Evolutionary conservation across 2,888 invertebrate species (phyloP), one percentile per base, ranked within the genome.

Genomic region (Matsumyia berberina): DNA sequence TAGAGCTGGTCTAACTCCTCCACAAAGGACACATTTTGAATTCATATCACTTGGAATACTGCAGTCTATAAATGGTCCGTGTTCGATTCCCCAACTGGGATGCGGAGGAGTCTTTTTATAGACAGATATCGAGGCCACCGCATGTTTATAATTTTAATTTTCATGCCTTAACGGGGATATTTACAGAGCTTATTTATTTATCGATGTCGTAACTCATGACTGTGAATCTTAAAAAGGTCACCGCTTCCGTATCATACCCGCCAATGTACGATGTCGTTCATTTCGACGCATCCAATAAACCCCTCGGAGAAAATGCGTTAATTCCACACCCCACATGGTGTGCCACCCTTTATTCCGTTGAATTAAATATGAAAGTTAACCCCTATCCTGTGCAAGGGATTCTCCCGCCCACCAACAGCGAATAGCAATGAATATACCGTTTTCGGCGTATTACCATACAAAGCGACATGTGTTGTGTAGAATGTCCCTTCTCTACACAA

Each of bases 401-500:
- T 12, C 31, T 24, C 37, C 49, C 29, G 15, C 7, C 31, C 29
- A 39, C 42, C 31, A 46, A 1, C 37, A 29, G 7, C 31, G 66
- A 72, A 51, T 29, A 33, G n/a, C 11, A 39, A 60, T 73, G 74
- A 67, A 67, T 80, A 60, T 46, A 58, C n/a, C 31, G 33, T 67
- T 80, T 76, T 76, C 24, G 62, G 55, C 74, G n/a, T 42, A 57
- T 69, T 60, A 72, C 46, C 57, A 76, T 39, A 51, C 70, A 72
- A 58, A 60, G 67, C 24, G 60, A 60, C 67, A 73, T 76, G 55
- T 76, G 67, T 53, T 76, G 35, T 19, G 39, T 17, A 42, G 60
- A 64, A 73, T 62, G 67, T 37, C 78, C 83, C 60, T 73, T 24
- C 24, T 83, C 67, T 60, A 33, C 46, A 82, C 67, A 78, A 73